Evolutionary conservation across 2,888 invertebrate species (phyloP), one percentile per base, ranked within the genome.

Genomic region (Myathropa florea): DNA sequence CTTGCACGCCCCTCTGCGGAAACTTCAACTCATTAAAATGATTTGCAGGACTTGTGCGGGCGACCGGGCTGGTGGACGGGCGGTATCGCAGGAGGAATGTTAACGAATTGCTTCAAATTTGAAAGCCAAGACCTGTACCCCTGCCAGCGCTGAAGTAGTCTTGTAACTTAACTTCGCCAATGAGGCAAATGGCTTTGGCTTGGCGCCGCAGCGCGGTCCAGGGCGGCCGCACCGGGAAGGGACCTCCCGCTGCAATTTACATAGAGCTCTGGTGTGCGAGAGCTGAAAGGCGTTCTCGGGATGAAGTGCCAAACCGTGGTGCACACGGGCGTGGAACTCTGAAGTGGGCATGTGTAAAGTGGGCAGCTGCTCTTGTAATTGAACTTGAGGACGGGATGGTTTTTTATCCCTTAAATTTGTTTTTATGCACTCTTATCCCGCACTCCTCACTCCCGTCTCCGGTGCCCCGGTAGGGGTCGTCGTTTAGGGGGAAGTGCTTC

Each of bases 11-110:
- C n/a, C 18, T 57, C 26, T 63, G 65, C 53, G 46, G 53, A 75
- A 83, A 86, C 78, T 75, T 83, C 21, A 86, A 83, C 86, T 83
- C 86, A 86, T 86, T 86, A 86, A 83, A 86, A 86, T 86, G 83
- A 86, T 83, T 86, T 86, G 83, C 63, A 61, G 57, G 46, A 36
- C 53, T 77, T 75, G 57, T 68, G 59, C 65, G 57, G 65, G 65
- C 14, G 30, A 6, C 1, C 30, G 39, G 26, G 10, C 33, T n/a
- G 46, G 28, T n/a, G 59, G 39, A 26, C n/a, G 10, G 57, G 39
- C 24, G 10, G 57, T 60, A 72, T 24, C 39, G 3, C n/a, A n/a
- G n/a, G n/a, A n/a, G 64, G 24, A 26, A 10, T 36, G 60, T 26
- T 75, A 73, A 79, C 68, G 77, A 78, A 72, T 76, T 72, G n/a